A percentile compares a stretch with the other conserved stretches of the same genome.
Evolutionary conservation across 1,140 invertebrate genomes (phyloP).

Genomic region (Drosophila micromelanica): DNA sequence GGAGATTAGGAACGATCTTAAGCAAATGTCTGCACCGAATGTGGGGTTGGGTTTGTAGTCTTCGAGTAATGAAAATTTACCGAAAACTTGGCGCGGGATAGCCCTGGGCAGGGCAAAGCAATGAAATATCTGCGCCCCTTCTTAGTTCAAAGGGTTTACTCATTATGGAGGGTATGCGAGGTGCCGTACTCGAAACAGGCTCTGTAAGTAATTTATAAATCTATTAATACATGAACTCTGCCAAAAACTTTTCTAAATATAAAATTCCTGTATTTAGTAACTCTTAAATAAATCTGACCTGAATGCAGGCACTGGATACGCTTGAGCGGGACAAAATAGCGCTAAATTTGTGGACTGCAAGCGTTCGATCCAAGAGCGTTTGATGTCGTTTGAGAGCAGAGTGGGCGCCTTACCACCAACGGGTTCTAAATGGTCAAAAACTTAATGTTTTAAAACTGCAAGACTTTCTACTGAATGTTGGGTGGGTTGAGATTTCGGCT

Average conservation of each 20-base stretch:
- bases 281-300: constrained; percentile 86
- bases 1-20: background rate
- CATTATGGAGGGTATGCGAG: constrained; percentile 77
- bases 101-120: constrained; percentile 87
- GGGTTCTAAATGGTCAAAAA: constrained; percentile 86
- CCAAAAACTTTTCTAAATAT: background rate
- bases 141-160: constrained; percentile 86
- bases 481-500: constrained; percentile 22
- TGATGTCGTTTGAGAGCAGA: constrained; percentile 87
- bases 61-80: constrained; percentile 78
- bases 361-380: constrained; percentile 86
- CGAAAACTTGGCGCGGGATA: constrained; percentile 88
- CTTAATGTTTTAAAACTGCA: background rate
- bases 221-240: constrained; percentile 39
- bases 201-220: constrained; percentile 63
- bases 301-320: constrained; percentile 88
- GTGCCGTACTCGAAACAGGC: constrained; percentile 83
- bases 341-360: constrained; percentile 58
- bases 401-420: constrained; percentile 89
- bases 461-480: constrained; percentile 45
- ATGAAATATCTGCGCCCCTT: constrained; percentile 48
- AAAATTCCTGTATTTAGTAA: background rate
- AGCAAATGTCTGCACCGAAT: background rate
- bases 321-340: constrained; percentile 87
- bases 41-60: background rate